Percentiles rank a stretch among this genome's conserved stretches.
These are phyloP conservation scores for Eubasilissa splendida DNA, from an alignment of 2,888 invertebrate species.

Conservation along the genomic window DNA sequence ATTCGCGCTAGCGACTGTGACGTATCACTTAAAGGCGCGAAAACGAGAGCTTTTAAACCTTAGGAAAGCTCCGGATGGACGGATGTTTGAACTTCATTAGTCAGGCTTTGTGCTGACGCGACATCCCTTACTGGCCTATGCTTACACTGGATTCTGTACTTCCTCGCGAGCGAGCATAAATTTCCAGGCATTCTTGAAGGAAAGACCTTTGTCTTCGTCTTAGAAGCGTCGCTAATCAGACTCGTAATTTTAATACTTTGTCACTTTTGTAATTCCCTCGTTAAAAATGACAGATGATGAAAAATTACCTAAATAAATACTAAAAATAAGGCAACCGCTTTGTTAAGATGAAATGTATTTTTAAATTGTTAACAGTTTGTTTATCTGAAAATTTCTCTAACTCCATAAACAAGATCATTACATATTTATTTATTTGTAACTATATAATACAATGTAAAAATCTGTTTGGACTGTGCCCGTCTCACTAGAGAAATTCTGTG, in stretches of 20 bases:
- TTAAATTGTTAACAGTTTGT: no score
- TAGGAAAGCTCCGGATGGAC: conserved; percentile 52
- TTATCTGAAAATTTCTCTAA: no score
- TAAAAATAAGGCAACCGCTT: background rate
- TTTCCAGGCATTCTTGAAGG: conserved; percentile 33
- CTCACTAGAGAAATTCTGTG: no score
- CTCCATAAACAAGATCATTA: no score
- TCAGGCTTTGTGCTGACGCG: conserved; percentile 52
- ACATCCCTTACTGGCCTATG: conserved; percentile 35
- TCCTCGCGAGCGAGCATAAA: conserved; percentile 43
- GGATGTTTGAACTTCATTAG: conserved; percentile 58
- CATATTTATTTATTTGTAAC: no score
- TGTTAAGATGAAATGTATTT: no score
- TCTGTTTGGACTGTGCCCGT: no score
- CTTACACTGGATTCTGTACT: conserved; percentile 33
- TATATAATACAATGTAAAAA: no score
- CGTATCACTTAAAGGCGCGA: conserved; percentile 43
- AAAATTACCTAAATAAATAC: conserved; percentile 10
- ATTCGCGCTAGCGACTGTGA: conserved; percentile 38
- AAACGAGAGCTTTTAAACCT: conserved; percentile 49
- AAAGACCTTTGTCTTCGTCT: conserved; percentile 32
- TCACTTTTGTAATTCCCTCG: conserved; percentile 30
- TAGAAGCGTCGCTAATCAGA: conserved; percentile 36
- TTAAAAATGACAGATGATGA: conserved; percentile 23
- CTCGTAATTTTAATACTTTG: conserved; percentile 40